Conservation (phyloP, 2,113 vertebrate genomes). For the Ovibos moschatus region DNA sequence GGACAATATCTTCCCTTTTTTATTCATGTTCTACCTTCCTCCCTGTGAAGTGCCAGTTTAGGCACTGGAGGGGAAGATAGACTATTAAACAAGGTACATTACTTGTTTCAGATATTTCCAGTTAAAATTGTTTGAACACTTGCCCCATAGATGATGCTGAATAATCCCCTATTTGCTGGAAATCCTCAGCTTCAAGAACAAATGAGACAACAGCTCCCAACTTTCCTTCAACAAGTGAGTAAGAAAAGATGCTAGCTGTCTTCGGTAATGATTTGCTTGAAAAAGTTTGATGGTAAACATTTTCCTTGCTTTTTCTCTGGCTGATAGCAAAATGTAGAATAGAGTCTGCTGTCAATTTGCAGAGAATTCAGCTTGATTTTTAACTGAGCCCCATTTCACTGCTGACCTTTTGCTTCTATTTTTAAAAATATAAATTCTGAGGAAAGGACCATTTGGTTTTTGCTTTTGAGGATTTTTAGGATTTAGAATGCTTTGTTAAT, state of each 20-base stretch:
- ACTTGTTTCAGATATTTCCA: constrained; percentile 71
- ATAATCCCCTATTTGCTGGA: constrained; percentile 93
- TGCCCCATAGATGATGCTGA: constrained; percentile 90
- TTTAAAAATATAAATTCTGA: constrained; percentile 46
- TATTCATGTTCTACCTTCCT: constrained; percentile 63
- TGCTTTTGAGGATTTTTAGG: constrained; percentile 52
- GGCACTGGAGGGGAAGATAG: constrained; percentile 55
- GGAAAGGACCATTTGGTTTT: constrained; percentile 45
- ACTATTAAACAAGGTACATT: constrained; percentile 72
- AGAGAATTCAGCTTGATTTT: constrained; percentile 44
- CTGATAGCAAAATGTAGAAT: constrained; percentile 47
- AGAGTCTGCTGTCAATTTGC: neutral
- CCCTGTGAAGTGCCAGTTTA: constrained; percentile 48
- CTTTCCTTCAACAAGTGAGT: constrained; percentile 92
- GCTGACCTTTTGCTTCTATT: constrained; percentile 43
- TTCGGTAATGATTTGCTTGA: constrained; percentile 62
- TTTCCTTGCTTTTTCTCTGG: constrained; percentile 52
- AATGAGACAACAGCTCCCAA: constrained; percentile 92
- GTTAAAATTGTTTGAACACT: constrained; percentile 78
- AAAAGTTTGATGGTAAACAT: constrained; percentile 51
- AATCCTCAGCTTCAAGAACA: constrained; percentile 93
- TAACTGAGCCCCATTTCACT: constrained; percentile 44
- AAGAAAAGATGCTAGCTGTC: constrained; percentile 72
- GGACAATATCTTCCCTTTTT: constrained; percentile 49
- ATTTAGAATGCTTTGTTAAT: constrained; percentile 40